Evolutionary conservation across 1,140 invertebrate species (phyloP), one percentile per base, ranked within the genome.

Genomic region (Lerema accius): DNA sequence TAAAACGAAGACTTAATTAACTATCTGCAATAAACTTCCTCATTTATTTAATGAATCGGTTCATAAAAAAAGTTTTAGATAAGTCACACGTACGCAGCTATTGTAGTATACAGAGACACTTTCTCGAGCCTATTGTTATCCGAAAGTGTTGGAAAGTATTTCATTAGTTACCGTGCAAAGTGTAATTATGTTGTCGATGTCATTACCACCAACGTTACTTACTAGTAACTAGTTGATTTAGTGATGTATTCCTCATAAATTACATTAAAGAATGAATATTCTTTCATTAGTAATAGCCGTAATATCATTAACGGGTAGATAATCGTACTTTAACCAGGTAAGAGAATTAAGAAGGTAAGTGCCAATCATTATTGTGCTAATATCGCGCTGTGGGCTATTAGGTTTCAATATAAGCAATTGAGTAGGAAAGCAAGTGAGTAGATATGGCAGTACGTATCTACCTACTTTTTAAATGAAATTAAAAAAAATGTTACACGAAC

Each of bases 91-190:
- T 32, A 32, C 19, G 5, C 28, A 32, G 19, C 28, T 9, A 32
- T 32, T 32, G 28, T 32, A 23, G 19, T 23, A 32, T 1, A 32
- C 28, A 7, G 7, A 32, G 28, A 32, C 28, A 32, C 28, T 32
- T 32, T 32, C 28, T 32, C 4, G 4, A 32, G n/a, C 35, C 35
- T 37, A 37, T 11, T 37, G n/a, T 37, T 37, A 37, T 37, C 35
- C 2, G 35, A 37, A 37, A n/a, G 35, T 37, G 35, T 37, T 37
- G 35, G 35, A 37, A 37, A 37, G 35, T 37, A 37, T 32, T 32
- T n/a, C 35, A 37, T 37, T 37, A 37, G 35, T 37, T 37, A 37
- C 28, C 35, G 35, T 37, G 35, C n/a, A 37, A 11, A n/a, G 35
- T 37, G 35, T 37, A 37, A 37, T 37, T 37, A 37, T 37, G 35